Evolutionary conservation across 2,113 vertebrate genomes (phyloP), one percentile per base, ranked within the genome.

Genomic region (Proteles cristata): DNA sequence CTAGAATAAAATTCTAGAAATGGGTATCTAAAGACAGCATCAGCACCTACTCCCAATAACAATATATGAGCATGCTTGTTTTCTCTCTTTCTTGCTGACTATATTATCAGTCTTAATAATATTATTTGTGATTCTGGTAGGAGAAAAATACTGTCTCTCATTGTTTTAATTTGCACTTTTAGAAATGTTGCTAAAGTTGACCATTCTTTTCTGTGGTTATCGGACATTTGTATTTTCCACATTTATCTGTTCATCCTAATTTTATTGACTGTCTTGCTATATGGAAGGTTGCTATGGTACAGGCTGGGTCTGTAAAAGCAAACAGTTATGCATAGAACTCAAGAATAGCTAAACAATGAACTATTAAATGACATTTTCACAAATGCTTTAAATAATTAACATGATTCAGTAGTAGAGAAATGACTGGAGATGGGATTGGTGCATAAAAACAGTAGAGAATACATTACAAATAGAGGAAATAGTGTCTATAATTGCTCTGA

Each of bases 1-100:
- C 55, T 92, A 93, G 80, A 73, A 93, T 82, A 45, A 89, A 91
- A 69, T 68, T 94, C 55, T 92, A 93, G 81, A 73, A 93, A 87
- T 81, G 58, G 53, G 55, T 80, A 74, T 94, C 79, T 58, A 90
- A 80, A 86, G 35, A 90, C 7, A 55, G n/a, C 10, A 58, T 73
- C 66, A 73, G 1, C 39, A 61, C 66, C 39, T 87, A 33, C 33
- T 82, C 69, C n/a, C 21, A 85, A 4, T 43, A 82, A 23, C 74
- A 86, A 66, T 25, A 23, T 88, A 19, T 87, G 45, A 94, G 35
- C 53, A 68, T 83, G 39, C 7, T 66, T 85, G 16, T 84, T 82
- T 68, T 48, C 61, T 4, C 7, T 26, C 28, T 19, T 83, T 95
- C 58, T 94, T 15, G 35, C 6, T 45, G 35, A 43, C 33, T 90